These are phyloP conservation scores for Imbricaverruca yamaguchii DNA, from an alignment of 2,888 invertebrate genomes.

Conservation along the genomic window DNA sequence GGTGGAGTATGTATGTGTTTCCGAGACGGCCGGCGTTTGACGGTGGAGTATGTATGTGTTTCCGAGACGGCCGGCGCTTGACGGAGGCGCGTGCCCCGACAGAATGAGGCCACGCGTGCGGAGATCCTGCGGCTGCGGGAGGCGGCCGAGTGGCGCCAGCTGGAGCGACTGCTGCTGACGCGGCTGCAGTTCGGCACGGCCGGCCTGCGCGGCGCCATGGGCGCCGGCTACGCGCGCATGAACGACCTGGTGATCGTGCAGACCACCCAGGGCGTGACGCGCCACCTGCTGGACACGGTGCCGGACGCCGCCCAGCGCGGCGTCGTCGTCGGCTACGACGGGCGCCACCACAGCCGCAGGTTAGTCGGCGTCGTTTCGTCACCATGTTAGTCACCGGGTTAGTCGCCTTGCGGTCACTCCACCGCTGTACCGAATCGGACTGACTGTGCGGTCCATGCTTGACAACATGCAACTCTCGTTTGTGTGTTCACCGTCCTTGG, in stretches of 20 bases:
- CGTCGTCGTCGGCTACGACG: conserved; percentile 85
- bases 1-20: too few relatives aligned
- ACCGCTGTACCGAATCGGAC: too few relatives aligned
- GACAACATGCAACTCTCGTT: too few relatives aligned
- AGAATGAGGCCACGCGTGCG: conserved; percentile 56
- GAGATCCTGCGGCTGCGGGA: conserved; percentile 49
- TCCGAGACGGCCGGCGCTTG: too few relatives aligned
- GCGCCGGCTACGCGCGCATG: conserved; percentile 84
- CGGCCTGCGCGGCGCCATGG: conserved; percentile 86
- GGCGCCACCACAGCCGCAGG: conserved; percentile 82
- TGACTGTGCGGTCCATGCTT: too few relatives aligned
- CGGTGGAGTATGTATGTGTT: too few relatives aligned
- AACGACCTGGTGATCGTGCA: conserved; percentile 92
- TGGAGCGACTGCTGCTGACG: conserved; percentile 56
- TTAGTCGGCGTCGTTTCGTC: conserved; percentile 43
- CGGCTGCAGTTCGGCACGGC: conserved; percentile 87
- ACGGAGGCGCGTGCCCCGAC: not conserved
- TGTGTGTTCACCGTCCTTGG: too few relatives aligned
- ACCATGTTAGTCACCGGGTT: too few relatives aligned
- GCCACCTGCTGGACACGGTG: conserved; percentile 59
- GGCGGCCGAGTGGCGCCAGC: conserved; percentile 41
- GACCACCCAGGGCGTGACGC: conserved; percentile 80
- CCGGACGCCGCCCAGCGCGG: conserved; percentile 56
- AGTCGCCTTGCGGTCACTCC: too few relatives aligned
- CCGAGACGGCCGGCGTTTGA: too few relatives aligned